Conservation (phyloP, 2,797 vertebrate genomes). For the Moxostoma hubbsi region DNA sequence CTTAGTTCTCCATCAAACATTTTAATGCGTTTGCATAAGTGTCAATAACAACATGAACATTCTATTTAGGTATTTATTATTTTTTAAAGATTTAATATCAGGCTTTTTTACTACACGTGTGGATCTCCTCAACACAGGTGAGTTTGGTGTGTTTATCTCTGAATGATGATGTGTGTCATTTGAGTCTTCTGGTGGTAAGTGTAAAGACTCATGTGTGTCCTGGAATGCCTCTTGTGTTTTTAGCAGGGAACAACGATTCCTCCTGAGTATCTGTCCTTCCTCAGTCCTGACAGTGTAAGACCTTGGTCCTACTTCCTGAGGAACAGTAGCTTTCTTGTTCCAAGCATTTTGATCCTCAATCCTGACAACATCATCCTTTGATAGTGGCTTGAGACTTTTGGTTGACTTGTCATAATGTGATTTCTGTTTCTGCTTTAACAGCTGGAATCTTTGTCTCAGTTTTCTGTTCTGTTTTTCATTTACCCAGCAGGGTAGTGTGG, state of each 20-base stretch:
- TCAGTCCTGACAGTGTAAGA: conserved; percentile 46
- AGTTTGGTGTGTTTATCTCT: no score
- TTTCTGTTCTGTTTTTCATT: not conserved
- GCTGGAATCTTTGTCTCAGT: not conserved
- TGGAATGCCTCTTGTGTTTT: conserved; percentile 39
- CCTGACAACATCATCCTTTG: conserved; percentile 37
- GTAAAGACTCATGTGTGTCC: not conserved
- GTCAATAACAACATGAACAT: no score
- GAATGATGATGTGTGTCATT: no score
- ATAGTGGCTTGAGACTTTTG: not conserved
- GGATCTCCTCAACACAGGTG: no score
- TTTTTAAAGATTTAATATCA: no score
- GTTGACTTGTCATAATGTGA: conserved; percentile 32
- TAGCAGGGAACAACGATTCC: conserved; percentile 42
- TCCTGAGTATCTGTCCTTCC: conserved; percentile 40
- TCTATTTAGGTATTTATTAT: no score
- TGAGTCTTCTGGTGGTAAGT: no score
- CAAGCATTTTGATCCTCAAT: conserved; percentile 4
- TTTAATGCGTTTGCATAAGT: no score
- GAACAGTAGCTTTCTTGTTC: conserved; percentile 38
- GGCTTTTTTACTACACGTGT: no score
- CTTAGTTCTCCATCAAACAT: no score
- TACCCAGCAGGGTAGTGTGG: conserved; percentile 16
- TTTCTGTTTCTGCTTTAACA: conserved; percentile 33
- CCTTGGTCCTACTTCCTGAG: conserved; percentile 38